These are phyloP conservation scores for Trichosurus vulpecula DNA, from an alignment of 2,797 vertebrate species.

Conservation along the genomic window DNA sequence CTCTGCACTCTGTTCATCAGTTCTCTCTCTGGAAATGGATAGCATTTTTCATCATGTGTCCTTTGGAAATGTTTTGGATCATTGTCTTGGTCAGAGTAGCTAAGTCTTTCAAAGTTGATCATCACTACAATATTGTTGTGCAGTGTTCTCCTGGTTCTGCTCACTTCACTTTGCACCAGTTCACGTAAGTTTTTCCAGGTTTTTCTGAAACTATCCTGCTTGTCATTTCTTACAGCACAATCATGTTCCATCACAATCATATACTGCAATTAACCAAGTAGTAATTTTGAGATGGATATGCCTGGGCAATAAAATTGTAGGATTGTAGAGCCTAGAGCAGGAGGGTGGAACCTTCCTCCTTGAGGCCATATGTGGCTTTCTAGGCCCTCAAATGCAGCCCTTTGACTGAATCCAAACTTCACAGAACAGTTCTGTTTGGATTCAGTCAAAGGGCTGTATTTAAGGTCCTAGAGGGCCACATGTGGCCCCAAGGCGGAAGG, in stretches of 20 bases:
- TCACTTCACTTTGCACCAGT: background rate
- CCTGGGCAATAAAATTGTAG: background rate
- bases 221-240: background rate
- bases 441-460: too few relatives aligned
- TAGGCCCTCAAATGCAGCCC: too few relatives aligned
- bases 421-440: too few relatives aligned
- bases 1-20: too few relatives aligned
- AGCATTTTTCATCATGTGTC: background rate
- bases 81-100: background rate
- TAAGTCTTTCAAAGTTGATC: background rate
- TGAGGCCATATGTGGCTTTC: too few relatives aligned
- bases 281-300: background rate
- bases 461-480: too few relatives aligned
- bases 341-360: too few relatives aligned
- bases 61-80: background rate
- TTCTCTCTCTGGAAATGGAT: background rate
- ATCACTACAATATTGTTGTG: background rate
- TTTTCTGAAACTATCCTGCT: background rate
- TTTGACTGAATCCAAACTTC: too few relatives aligned
- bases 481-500: too few relatives aligned
- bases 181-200: background rate
- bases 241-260: background rate
- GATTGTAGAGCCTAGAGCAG: background rate
- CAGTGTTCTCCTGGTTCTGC: background rate
- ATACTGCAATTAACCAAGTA: background rate